A percentile compares a stretch with the other conserved stretches of the same genome.
phyloP scores from a whole-genome alignment of 2,888 invertebrate genomes.

The Drosophila acutilabella region DNA sequence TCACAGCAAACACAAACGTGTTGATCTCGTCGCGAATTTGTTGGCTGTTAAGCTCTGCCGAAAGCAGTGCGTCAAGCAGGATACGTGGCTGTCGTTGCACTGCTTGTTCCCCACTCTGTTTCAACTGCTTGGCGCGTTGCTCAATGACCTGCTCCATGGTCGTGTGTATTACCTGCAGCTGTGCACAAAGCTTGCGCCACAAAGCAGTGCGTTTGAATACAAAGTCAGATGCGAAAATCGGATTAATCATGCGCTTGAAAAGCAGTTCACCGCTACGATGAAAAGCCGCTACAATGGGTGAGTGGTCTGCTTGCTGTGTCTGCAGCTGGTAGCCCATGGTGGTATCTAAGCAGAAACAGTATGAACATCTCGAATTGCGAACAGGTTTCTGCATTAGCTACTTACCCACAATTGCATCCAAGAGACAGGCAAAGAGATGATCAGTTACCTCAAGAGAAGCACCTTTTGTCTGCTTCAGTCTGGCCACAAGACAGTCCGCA shows the following conservation, averaged over 20 bases:
- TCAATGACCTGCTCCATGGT: slow-evolving; percentile 77
- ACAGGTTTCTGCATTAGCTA: neutral
- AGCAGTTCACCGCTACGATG: slow-evolving; percentile 85
- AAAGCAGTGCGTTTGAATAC: slow-evolving; percentile 75
- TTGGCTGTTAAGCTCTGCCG: slow-evolving; percentile 86
- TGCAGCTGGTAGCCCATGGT: slow-evolving; percentile 91
- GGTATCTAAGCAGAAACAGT: slow-evolving; percentile 87
- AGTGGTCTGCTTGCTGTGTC: slow-evolving; percentile 84
- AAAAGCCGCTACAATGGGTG: slow-evolving; percentile 89
- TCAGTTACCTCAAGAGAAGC: slow-evolving; percentile 85
- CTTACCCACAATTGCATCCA: slow-evolving; percentile 88
- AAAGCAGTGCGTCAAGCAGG: slow-evolving; percentile 88
- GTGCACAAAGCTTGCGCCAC: slow-evolving; percentile 58
- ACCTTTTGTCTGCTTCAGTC: slow-evolving; percentile 36
- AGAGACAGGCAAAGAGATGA: slow-evolving; percentile 87
- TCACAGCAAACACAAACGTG: slow-evolving; percentile 84
- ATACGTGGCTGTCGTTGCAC: slow-evolving; percentile 31
- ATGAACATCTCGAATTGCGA: neutral
- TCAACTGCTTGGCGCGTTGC: slow-evolving; percentile 53
- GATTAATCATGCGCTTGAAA: slow-evolving; percentile 83
- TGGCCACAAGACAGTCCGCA: slow-evolving; percentile 86
- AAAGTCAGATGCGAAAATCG: slow-evolving; percentile 76
- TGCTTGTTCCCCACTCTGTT: slow-evolving; percentile 42
- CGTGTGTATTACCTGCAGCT: slow-evolving; percentile 74
- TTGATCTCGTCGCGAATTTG: slow-evolving; percentile 88